phyloP scores from a whole-genome alignment of 2,113 vertebrate species.

The Falco punctatus region DNA sequence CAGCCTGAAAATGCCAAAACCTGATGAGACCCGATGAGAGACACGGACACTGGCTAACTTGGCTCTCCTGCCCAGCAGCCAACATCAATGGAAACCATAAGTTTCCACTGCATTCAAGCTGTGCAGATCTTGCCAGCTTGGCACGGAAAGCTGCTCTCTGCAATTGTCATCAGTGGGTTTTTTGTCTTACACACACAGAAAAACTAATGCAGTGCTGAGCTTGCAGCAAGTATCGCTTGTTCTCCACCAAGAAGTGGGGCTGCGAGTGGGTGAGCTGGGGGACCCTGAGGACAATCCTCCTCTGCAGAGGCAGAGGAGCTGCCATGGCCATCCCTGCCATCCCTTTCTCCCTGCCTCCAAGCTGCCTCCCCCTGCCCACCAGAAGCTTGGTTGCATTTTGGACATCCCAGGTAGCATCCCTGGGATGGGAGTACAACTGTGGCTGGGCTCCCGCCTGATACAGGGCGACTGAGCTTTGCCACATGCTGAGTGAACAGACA shows the following conservation, averaged over 20 bases:
- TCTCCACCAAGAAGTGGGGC: not conserved
- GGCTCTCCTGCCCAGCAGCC: not conserved
- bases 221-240: not conserved
- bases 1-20: not conserved
- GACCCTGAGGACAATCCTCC: not conserved
- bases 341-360: not conserved
- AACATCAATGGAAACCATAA: not conserved
- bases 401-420: not conserved
- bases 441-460: not conserved
- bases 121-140: not conserved
- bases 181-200: not conserved
- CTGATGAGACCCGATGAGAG: fast-evolving
- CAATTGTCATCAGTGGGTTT: not conserved
- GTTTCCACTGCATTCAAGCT: not conserved
- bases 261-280: not conserved
- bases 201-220: not conserved
- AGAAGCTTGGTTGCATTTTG: not conserved
- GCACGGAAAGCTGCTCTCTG: not conserved
- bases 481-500: fast-evolving
- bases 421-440: not conserved
- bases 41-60: not conserved
- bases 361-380: not conserved
- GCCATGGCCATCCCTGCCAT: not conserved
- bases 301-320: not conserved
- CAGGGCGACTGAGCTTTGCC: not conserved